These are phyloP conservation scores for Neomonachus schauinslandi DNA, from an alignment of 2,113 vertebrate species.

Conservation along the genomic window DNA sequence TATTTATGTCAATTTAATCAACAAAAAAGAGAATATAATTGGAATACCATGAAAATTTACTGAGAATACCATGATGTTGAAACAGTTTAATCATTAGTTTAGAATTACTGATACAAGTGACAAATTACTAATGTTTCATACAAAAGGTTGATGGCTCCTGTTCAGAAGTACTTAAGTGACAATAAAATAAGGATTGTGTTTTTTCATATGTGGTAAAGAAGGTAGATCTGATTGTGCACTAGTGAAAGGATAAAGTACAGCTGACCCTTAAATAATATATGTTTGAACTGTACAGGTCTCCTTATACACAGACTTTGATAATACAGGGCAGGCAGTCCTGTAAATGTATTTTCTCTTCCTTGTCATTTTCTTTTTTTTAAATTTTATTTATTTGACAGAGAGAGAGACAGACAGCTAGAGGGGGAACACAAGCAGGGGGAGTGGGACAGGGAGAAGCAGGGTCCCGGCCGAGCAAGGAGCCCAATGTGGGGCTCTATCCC, in stretches of 20 bases:
- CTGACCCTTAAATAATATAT: neutral
- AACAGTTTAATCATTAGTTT: slow-evolving; percentile 42
- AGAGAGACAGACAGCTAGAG: too few species aligned
- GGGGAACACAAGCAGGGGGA: too few species aligned
- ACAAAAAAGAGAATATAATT: slow-evolving; percentile 40
- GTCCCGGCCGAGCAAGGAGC: too few species aligned
- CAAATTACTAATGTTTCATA: neutral
- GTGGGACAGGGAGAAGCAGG: too few species aligned
- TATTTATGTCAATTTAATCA: neutral
- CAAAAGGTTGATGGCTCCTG: neutral
- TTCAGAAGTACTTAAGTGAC: neutral
- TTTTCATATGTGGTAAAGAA: neutral
- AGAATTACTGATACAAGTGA: neutral
- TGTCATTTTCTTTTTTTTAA: neutral
- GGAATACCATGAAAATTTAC: slow-evolving; percentile 44
- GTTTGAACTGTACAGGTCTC: neutral
- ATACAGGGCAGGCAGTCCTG: neutral
- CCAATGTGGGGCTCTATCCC: too few species aligned
- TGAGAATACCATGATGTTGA: slow-evolving; percentile 39
- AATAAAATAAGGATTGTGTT: neutral
- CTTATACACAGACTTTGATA: neutral
- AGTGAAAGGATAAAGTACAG: neutral
- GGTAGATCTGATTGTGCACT: neutral
- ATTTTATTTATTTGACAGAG: too few species aligned
- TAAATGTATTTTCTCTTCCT: neutral